These are phyloP conservation scores for Drosophila anomalipes DNA, from an alignment of 2,888 invertebrate species.

Conservation along the genomic window DNA sequence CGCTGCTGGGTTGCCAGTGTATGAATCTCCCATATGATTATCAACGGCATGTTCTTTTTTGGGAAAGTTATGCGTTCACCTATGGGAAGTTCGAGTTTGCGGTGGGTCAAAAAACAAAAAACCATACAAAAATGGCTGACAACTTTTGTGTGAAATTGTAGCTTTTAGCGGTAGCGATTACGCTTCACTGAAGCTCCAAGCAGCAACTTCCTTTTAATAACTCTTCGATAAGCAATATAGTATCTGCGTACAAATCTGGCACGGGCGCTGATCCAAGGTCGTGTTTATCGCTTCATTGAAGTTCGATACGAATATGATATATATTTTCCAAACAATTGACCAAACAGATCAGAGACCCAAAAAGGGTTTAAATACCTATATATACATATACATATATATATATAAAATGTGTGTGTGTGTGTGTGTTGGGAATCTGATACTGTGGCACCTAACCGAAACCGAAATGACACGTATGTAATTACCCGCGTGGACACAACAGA, in stretches of 20 bases:
- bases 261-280: slow-evolving; percentile 72
- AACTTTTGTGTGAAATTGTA: slow-evolving; percentile 48
- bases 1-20: slow-evolving; percentile 49
- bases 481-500: slow-evolving; percentile 67
- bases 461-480: slow-evolving; percentile 84
- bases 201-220: background rate
- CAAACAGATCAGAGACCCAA: slow-evolving; percentile 71
- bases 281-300: slow-evolving; percentile 56
- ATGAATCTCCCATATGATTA: slow-evolving; percentile 10
- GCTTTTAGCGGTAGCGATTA: slow-evolving; percentile 56
- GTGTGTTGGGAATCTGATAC: slow-evolving; percentile 77
- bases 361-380: slow-evolving; percentile 67
- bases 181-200: slow-evolving; percentile 45
- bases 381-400: background rate
- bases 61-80: slow-evolving; percentile 24
- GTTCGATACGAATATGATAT: slow-evolving; percentile 51
- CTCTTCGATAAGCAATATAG: background rate
- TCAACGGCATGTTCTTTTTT: slow-evolving; percentile 26
- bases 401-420: slow-evolving; percentile 1
- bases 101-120: slow-evolving; percentile 20
- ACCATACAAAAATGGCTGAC: slow-evolving; percentile 18
- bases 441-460: slow-evolving; percentile 83
- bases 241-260: slow-evolving; percentile 43
- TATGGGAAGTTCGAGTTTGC: slow-evolving; percentile 42
- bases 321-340: slow-evolving; percentile 85